Evolutionary conservation across 2,888 invertebrate genomes (phyloP), one percentile per base, ranked within the genome.

Genomic region (Sericinus montela): DNA sequence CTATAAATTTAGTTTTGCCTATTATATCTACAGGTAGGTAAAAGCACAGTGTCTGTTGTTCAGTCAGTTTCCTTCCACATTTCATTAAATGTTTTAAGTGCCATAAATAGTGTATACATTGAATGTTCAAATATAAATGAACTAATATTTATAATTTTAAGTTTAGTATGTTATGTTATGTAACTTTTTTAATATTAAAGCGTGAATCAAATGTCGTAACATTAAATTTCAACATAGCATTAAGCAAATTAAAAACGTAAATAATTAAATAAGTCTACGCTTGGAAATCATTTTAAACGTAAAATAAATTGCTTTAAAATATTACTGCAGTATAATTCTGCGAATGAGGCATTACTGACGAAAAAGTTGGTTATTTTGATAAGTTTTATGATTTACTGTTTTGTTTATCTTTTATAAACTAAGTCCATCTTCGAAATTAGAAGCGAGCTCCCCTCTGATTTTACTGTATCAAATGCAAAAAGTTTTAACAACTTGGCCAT

Each of bases 401-500:
- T 50, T 49, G 45, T 40, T 45, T 42, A 42, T 48, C 37, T 50
- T 50, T 19, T 41, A 3, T 41, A 45, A 49, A 25, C 19, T 36
- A 41, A 41, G 45, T 50, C 45, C 50, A 45, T 50, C 50, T 45
- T 44, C 40, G 35, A 41, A 45, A 50, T 45, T 29, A 34, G 37
- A 62, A 62, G 63, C 61, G 6, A 62, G 62, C 58, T 50, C 64
- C 57, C 57, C 57, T 44, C 58, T 55, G 61, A 58, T 62, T 66
- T 28, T 16, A 29, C 34, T n/a, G 37, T 34, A 46, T 41, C 68
- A 68, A 72, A 73, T 71, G 67, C 63, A 68, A 67, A 69, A 73
- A 75, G 63, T 75, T 73, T 69, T 68, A 70, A 69, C 65, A 64
- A 70, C 69, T 65, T 60, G 69, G 64, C 65, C 63, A 67, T 68